These are phyloP conservation scores for Leptothorax acervorum DNA, from an alignment of 2,888 invertebrate species.

Conservation along the genomic window DNA sequence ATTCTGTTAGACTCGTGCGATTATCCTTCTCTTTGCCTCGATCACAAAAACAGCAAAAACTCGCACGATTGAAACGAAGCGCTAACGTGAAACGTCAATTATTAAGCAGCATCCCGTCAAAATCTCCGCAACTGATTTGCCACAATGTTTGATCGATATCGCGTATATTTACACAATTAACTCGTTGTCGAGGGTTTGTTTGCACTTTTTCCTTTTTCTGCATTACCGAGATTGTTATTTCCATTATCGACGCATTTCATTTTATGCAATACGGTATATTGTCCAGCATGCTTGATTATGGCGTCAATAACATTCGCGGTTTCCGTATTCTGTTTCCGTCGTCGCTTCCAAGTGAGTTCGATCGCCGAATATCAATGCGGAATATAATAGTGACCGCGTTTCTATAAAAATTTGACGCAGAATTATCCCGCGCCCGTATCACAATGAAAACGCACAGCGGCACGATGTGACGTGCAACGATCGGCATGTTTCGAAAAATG, in stretches of 20 bases:
- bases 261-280: slow-evolving; percentile 26
- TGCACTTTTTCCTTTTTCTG: not conserved
- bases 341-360: not conserved
- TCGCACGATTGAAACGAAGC: not conserved
- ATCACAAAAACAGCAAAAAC: not conserved
- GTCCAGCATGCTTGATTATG: slow-evolving; percentile 28
- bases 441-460: not conserved
- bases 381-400: slow-evolving; percentile 29
- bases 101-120: slow-evolving; percentile 3
- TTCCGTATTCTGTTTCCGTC: not conserved
- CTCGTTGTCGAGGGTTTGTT: not conserved
- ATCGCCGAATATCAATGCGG: not conserved
- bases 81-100: not conserved
- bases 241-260: slow-evolving; percentile 1
- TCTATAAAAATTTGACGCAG: not conserved
- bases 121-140: not conserved
- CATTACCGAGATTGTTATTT: not conserved
- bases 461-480: not conserved
- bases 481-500: not conserved
- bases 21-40: not conserved
- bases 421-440: not conserved
- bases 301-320: not conserved
- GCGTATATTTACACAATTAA: slow-evolving; percentile 7
- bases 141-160: slow-evolving; percentile 8
- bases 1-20: not conserved